These are phyloP conservation scores for Smutsia temminckii DNA, from an alignment of 2,797 vertebrate species.

Conservation along the genomic window DNA sequence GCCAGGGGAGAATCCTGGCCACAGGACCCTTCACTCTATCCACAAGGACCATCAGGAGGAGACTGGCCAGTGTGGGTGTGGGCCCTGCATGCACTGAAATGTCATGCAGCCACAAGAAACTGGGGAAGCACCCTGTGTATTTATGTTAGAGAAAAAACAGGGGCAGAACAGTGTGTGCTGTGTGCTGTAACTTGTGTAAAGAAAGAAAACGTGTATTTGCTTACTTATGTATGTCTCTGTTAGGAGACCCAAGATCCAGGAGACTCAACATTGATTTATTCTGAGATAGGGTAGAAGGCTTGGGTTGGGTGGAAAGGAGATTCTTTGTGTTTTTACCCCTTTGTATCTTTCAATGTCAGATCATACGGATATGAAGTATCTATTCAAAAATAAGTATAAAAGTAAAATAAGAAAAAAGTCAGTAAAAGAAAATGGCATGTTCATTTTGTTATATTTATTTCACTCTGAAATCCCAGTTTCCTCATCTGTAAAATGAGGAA, in stretches of 20 bases:
- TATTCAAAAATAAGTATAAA: not conserved
- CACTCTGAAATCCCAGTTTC: not conserved
- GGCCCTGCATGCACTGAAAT: fast-evolving
- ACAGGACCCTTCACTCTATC: too few species aligned
- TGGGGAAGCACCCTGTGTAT: fast-evolving
- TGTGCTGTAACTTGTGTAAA: not conserved
- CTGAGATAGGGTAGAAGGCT: not conserved
- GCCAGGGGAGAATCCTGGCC: too few species aligned
- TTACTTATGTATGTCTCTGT: not conserved
- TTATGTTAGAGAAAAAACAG: not conserved
- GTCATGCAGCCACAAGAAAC: not conserved
- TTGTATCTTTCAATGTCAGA: not conserved
- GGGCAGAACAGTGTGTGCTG: not conserved
- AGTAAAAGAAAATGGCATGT: not conserved
- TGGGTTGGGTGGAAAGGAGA: not conserved
- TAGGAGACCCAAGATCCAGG: not conserved
- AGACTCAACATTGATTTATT: not conserved
- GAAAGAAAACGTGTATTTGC: not conserved
- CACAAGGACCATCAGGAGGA: not conserved
- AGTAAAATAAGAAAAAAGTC: not conserved
- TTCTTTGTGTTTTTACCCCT: not conserved
- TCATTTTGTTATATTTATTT: not conserved
- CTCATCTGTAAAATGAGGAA: not conserved
- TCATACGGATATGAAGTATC: not conserved
- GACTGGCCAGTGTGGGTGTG: not conserved